phyloP scores from a whole-genome alignment of 2,888 invertebrate species.

The Hydriomena furcata region DNA sequence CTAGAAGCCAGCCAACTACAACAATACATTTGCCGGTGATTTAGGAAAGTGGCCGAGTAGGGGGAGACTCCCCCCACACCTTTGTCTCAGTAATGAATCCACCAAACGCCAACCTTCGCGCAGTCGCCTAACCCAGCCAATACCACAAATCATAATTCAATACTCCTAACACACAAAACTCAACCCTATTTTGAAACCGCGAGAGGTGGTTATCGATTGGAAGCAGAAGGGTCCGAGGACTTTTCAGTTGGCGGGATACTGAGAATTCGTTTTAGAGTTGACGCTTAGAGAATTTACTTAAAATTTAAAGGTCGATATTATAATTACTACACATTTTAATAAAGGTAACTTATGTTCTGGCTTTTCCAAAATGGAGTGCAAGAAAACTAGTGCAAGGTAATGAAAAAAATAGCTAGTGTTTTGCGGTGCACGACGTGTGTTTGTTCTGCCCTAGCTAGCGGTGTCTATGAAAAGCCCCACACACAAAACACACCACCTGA shows the following conservation, averaged over 20 bases:
- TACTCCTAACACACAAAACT: conserved; percentile 18
- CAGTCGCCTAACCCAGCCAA: conserved; percentile 61
- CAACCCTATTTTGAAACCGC: conserved; percentile 7
- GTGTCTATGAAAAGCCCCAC: conserved; percentile 35
- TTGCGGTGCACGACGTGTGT: conserved; percentile 21
- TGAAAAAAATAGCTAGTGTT: conserved; percentile 12
- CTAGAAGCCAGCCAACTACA: conserved; percentile 39
- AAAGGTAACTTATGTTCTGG: too few species aligned
- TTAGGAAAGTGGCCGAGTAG: conserved; percentile 73
- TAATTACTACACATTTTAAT: too few species aligned
- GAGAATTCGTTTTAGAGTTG: conserved; percentile 66
- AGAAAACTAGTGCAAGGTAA: conserved; percentile 10
- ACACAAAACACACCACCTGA: conserved; percentile 58
- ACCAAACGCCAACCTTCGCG: conserved; percentile 78
- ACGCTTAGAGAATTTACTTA: conserved; percentile 72
- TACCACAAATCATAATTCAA: conserved; percentile 65
- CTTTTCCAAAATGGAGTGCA: neutral
- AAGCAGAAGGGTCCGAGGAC: conserved; percentile 3
- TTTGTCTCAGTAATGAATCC: conserved; percentile 83
- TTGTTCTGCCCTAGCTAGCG: conserved; percentile 31
- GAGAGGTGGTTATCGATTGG: conserved; percentile 1
- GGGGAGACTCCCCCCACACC: conserved; percentile 44
- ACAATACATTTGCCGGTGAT: conserved; percentile 77
- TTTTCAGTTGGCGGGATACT: conserved; percentile 5
- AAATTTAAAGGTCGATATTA: conserved; percentile 64